Base-by-base conservation (phyloP, 1,140 invertebrate genomes). In the Nasonia vitripennis region DNA sequence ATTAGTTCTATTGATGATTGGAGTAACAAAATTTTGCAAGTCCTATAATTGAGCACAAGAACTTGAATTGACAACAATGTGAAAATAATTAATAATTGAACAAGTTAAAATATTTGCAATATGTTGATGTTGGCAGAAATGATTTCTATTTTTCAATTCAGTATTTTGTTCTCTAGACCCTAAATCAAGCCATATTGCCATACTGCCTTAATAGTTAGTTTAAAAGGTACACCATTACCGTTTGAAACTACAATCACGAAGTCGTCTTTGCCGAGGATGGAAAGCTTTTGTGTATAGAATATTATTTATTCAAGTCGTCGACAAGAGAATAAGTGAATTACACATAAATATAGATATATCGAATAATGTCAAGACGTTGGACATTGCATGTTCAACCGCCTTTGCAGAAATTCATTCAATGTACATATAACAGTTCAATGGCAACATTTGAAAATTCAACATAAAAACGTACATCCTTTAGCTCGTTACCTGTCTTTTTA, bases 161-260 rank as follows among this genome's bases (percentile, higher is more conserved):
- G 51, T 84, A 20, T 80, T 45, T 85, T 80, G 41, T 80, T 85
- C n/a, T 85, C 17, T 77, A 74, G n/a, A 81, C 89, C 37, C 45
- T 86, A 88, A 89, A 89, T 87, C 71, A 88, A 90, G 88, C 89
- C 88, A 91, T 88, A 91, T 90, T 91, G 88, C 91, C 91, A 88
- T 91, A 92, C 89, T 92, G 91, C 91, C 91, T 92, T 92, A 92
- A 91, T 91, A 91, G 89, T 88, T 92, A 91, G 89, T 88, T 90
- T 90, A 89, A 89, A 87, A 87, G 31, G 68, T 85, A 86, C 77
- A 34, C 74, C 78, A 31, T 34, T 87, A 81, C 80, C 77, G 17
- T 81, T 71, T 78, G 6, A 87, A 87, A 74, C 51, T 79, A 67
- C 27, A 80, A 37, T 41, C 77, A 85, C 48, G 62, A 84, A 85